Evolutionary conservation across 2,113 vertebrate species (phyloP).

Genomic region (Python bivittatus): DNA sequence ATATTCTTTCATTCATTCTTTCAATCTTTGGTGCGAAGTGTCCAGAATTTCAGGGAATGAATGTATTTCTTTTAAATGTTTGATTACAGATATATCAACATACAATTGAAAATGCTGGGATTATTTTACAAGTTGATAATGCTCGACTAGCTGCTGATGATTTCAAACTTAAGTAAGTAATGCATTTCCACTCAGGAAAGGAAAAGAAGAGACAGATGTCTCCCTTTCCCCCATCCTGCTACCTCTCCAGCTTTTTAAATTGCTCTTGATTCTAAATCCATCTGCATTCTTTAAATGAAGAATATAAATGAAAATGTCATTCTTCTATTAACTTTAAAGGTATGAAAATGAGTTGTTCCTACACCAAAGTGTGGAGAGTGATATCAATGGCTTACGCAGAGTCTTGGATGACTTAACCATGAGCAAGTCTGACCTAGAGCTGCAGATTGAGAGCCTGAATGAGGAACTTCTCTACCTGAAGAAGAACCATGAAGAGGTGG

Average conservation of each 20-base stretch:
- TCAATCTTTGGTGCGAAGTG: not conserved
- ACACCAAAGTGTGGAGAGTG: constrained; percentile 39
- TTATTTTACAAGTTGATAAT: constrained; percentile 65
- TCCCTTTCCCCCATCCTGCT: rapidly evolving
- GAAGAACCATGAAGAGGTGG: constrained; percentile 74
- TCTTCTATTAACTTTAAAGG: constrained; percentile 56
- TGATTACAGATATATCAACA: constrained; percentile 54
- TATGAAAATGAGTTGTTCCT: constrained; percentile 71
- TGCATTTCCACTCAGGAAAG: not conserved
- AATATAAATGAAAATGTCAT: not conserved
- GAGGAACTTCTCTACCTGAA: constrained; percentile 73
- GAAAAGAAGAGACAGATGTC: not conserved
- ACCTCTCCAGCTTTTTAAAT: not conserved
- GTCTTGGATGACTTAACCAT: constrained; percentile 68
- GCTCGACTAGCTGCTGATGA: constrained; percentile 66
- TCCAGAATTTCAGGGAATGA: not conserved
- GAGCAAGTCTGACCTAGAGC: constrained; percentile 64
- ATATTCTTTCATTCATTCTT: not conserved
- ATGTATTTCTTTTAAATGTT: not conserved
- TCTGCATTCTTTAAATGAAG: not conserved
- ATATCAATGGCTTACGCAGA: constrained; percentile 54
- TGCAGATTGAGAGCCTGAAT: constrained; percentile 62
- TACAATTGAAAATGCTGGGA: constrained; percentile 55
- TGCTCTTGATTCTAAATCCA: not conserved
- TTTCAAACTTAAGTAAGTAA: constrained; percentile 65